Conservation (phyloP, 2,797 vertebrate genomes). For the Crenichthys baileyi region DNA sequence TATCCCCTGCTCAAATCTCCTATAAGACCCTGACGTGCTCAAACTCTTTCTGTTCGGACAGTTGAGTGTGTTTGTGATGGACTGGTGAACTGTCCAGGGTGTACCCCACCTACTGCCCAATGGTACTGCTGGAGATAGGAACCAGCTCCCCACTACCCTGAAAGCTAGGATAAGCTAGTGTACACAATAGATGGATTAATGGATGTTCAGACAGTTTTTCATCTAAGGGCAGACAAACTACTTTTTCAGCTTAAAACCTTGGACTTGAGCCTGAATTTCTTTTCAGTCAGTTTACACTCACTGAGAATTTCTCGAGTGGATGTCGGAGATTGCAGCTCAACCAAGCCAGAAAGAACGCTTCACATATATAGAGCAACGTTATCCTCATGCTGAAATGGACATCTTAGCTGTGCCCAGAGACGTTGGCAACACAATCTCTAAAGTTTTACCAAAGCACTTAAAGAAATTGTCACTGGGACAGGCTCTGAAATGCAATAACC, state of each 20-base stretch:
- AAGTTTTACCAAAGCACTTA: neutral
- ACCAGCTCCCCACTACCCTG: too few relatives aligned
- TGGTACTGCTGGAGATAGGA: too few relatives aligned
- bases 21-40: neutral
- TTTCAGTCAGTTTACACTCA: neutral
- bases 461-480: neutral
- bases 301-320: neutral
- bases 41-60: neutral
- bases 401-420: neutral
- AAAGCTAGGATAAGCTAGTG: too few relatives aligned
- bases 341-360: neutral
- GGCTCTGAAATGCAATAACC: neutral
- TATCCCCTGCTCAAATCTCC: neutral
- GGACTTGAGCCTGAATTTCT: neutral
- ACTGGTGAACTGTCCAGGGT: too few relatives aligned
- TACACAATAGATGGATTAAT: too few relatives aligned
- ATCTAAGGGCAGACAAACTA: neutral
- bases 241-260: neutral
- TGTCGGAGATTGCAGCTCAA: neutral
- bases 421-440: neutral
- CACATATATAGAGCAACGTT: neutral
- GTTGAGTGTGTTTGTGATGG: too few relatives aligned
- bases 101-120: too few relatives aligned
- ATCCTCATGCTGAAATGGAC: neutral
- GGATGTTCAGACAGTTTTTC: neutral